Base-by-base conservation (phyloP, 2,113 vertebrate species). In the Tragulus kanchil region DNA sequence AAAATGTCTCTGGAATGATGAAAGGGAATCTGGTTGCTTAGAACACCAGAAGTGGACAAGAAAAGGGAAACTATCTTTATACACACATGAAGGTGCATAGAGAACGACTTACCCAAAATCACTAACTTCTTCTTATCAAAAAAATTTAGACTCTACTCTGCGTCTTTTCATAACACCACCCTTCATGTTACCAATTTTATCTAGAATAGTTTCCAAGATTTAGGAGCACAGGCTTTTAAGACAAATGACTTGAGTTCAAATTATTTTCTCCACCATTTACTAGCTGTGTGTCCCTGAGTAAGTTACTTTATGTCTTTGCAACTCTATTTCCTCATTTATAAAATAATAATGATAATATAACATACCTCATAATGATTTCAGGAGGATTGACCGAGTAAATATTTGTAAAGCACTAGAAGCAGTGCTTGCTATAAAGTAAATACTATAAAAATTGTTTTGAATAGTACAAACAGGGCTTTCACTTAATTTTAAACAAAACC, bases 391-490 rank as follows among this genome's bases (percentile, higher is more conserved):
- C 13, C n/a, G 19, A 67, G 50, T 86, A 87, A 89, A 73, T 92
- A 92, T 92, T 75, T 94, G 31, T 83, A 78, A 81, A 93, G 10
- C 7, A 90, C 28, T 93, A 31, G 21, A 1, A 90, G 10, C 36
- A 79, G 8, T 92, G 15, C 3, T 75, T 96, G 5, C 54, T 45
- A 81, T 56, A 92, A 93, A 71, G 10, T 91, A 54, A 79, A 62
- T 12, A 81, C 36, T 61, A 48, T 54, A 52, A n/a, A 89, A 88
- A 23, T 81, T 65, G 89, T 92, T 92, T 77, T 92, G 71, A 96
- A 73, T 93, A 79, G 86, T 61, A 79, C 26, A 52, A 75, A 21
- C 19, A 77, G 21, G 6, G 5, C 28, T 88, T 96, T 84, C 3
- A 69, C 50, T 79, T 92, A 94, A 36, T 56, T 89, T n/a, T 65